These are phyloP conservation scores for Musca domestica DNA, from an alignment of 1,140 invertebrate genomes.

Conservation along the genomic window DNA sequence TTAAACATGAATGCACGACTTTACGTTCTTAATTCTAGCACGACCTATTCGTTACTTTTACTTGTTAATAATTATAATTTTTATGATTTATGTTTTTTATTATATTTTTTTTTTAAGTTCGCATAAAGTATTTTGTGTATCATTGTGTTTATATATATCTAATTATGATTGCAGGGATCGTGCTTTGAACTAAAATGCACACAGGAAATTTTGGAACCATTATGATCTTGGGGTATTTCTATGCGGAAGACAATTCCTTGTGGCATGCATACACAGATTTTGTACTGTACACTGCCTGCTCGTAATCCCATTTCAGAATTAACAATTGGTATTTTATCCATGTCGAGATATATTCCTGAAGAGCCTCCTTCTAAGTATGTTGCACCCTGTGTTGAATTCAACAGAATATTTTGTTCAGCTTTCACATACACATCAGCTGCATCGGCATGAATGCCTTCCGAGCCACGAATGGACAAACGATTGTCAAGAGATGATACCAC, in stretches of 20 bases:
- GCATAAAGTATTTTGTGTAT: no score
- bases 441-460: conserved; percentile 66
- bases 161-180: conserved; percentile 63
- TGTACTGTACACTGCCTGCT: conserved; percentile 65
- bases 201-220: conserved; percentile 61
- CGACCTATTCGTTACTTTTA: no score
- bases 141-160: no score
- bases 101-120: no score
- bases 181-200: conserved; percentile 64
- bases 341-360: conserved; percentile 70
- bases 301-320: conserved; percentile 55
- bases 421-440: conserved; percentile 64
- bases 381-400: conserved; percentile 77
- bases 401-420: conserved; percentile 71
- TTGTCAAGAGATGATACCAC: conserved; percentile 60
- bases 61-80: no score
- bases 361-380: conserved; percentile 69
- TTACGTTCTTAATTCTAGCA: no score
- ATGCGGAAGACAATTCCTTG: conserved; percentile 77
- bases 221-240: conserved; percentile 61
- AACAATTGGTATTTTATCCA: conserved; percentile 69
- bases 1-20: no score
- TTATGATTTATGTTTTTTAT: no score
- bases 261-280: conserved; percentile 86
- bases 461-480: conserved; percentile 55